phyloP scores from a whole-genome alignment of 2,888 invertebrate species.

The Agrochola lychnidis region DNA sequence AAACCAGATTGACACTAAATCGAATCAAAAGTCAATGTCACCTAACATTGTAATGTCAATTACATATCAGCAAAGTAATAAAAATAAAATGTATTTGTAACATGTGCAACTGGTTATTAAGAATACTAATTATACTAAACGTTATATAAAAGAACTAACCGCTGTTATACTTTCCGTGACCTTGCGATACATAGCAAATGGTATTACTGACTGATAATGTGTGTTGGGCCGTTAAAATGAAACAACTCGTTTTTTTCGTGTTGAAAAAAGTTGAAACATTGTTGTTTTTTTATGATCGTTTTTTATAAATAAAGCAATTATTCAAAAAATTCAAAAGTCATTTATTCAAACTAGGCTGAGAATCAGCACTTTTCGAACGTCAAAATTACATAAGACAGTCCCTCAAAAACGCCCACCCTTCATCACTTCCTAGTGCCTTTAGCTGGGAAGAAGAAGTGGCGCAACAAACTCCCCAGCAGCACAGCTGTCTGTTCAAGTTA shows the following conservation, averaged over 20 bases:
- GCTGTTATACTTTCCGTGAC: slow-evolving; percentile 71
- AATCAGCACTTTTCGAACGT: no score
- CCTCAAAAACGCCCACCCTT: no score
- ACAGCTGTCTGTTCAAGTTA: no score
- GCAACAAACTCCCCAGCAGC: no score
- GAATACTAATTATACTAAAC: slow-evolving; percentile 50
- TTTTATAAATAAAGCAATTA: background rate
- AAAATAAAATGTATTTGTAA: slow-evolving; percentile 33
- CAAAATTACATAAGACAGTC: no score
- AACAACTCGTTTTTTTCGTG: background rate
- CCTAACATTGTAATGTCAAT: slow-evolving; percentile 28
- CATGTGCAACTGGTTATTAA: slow-evolving; percentile 39
- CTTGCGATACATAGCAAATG: slow-evolving; percentile 71
- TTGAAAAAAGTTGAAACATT: background rate
- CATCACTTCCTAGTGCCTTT: no score
- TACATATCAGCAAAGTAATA: slow-evolving; percentile 24
- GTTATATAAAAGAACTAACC: slow-evolving; percentile 58
- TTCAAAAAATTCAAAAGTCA: no score
- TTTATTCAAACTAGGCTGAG: no score
- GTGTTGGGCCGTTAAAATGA: slow-evolving; percentile 67
- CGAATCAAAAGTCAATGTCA: slow-evolving; percentile 48
- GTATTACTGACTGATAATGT: slow-evolving; percentile 58
- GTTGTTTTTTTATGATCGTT: background rate
- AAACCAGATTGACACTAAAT: slow-evolving; percentile 15
- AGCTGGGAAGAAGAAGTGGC: no score